Base-by-base conservation (phyloP, 2,888 invertebrate genomes). In the Apodemia hepburni region DNA sequence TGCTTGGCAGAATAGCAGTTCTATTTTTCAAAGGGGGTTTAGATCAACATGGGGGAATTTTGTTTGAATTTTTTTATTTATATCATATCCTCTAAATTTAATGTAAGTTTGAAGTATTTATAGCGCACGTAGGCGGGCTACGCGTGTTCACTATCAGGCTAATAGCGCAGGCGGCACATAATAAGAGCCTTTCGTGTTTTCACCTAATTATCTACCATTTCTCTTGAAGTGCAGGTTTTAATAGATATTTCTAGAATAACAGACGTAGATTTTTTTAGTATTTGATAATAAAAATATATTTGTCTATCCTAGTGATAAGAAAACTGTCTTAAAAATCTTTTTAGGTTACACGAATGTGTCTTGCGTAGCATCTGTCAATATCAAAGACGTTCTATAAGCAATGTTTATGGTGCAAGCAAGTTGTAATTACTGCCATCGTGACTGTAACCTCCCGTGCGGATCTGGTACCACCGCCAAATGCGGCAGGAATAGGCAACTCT, bases 51-150 rank as follows among this genome's bases (percentile, higher is more conserved):
- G 1, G n/a, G 3, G n/a, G 12, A 45, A 45, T 45, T 45, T n/a
- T 1, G n/a, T 45, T 45, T 45, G 2, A n/a, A n/a, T 45, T n/a
- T 45, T n/a, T 5, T n/a, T n/a, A n/a, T n/a, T n/a, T n/a, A n/a
- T 1, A 12, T 45, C 45, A 45, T 45, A 45, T 45, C 15, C n/a
- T n/a, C n/a, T n/a, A 1, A n/a, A 7, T 45, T 6, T 45, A 45
- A 45, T 45, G 45, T n/a, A 45, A 45, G 45, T 45, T 11, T 45
- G 45, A 45, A 45, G 45, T 45, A 45, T 45, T 45, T 45, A 45
- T 45, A 45, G 45, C 15, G 45, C 45, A n/a, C 45, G 45, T 45
- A 45, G 45, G 45, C 45, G 45, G 45, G 15, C 45, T 45, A 45
- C 45, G 45, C 45, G 45, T 45, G 45, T 45, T 45, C 3, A 15